Percentiles rank a stretch among this genome's conserved stretches.
phyloP scores from a whole-genome alignment of 1,140 invertebrate genomes.

The Leptonema lineaticorne region DNA sequence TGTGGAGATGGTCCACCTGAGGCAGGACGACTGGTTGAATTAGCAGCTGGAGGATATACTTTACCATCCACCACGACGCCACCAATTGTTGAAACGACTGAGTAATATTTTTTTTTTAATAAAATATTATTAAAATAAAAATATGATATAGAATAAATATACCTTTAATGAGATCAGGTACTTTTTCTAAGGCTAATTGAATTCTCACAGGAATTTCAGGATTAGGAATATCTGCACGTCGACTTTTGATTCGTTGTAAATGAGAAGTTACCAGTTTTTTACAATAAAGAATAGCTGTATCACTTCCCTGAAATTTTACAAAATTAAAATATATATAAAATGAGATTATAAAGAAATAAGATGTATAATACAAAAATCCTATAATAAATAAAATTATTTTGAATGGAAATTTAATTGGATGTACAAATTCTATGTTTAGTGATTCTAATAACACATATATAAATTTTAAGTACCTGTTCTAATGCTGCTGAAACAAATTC shows the following conservation, averaged over 20 bases:
- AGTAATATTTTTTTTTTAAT: conserved; percentile 21
- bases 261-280: conserved; percentile 76
- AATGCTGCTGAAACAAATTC: conserved; percentile 78
- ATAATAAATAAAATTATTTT: not conserved
- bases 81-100: conserved; percentile 71
- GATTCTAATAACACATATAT: not conserved
- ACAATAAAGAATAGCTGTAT: conserved; percentile 80
- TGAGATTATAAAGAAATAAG: not conserved
- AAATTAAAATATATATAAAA: too few relatives aligned
- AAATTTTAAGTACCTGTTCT: conserved; percentile 52
- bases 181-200: conserved; percentile 72
- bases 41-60: conserved; percentile 48
- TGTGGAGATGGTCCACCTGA: conserved; percentile 42
- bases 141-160: conserved; percentile 39
- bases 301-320: conserved; percentile 69
- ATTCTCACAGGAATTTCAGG: conserved; percentile 81
- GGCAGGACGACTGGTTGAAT: conserved; percentile 54
- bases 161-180: conserved; percentile 76
- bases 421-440: not conserved
- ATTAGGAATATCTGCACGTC: conserved; percentile 79
- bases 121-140: not conserved
- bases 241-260: conserved; percentile 75
- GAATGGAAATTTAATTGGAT: not conserved
- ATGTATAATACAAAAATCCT: not conserved
- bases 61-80: conserved; percentile 77